These are phyloP conservation scores for Uloborus diversus DNA, from an alignment of 1,140 invertebrate genomes.

Conservation along the genomic window DNA sequence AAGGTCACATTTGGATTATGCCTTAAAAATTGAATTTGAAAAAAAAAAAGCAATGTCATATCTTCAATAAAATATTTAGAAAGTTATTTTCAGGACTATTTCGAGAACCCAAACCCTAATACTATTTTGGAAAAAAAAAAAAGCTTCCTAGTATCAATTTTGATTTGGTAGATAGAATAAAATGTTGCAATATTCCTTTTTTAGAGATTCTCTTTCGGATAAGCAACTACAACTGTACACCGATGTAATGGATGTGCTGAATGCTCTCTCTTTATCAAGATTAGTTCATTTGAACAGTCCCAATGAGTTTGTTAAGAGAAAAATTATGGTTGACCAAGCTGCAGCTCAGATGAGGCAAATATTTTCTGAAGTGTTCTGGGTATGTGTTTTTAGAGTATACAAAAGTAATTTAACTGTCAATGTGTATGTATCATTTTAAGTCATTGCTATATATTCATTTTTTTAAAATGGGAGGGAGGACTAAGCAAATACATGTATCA, in stretches of 20 bases:
- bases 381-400: conserved; percentile 3
- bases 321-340: conserved; percentile 77
- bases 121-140: too few species aligned
- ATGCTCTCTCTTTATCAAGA: conserved; percentile 75
- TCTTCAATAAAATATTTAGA: too few species aligned
- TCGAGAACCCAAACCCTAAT: too few species aligned
- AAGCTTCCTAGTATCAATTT: too few species aligned
- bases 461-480: not conserved
- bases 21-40: too few species aligned
- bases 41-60: too few species aligned
- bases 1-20: too few species aligned
- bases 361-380: conserved; percentile 62
- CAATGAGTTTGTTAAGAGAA: conserved; percentile 72
- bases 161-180: too few species aligned
- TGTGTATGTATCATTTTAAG: not conserved
- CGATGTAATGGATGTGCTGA: conserved; percentile 75
- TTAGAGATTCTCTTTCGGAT: too few species aligned
- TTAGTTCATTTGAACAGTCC: conserved; percentile 69
- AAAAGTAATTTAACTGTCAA: not conserved
- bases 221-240: conserved; percentile 77
- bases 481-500: not conserved
- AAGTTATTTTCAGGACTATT: too few species aligned
- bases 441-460: not conserved
- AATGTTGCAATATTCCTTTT: too few species aligned
- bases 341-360: conserved; percentile 71